Evolutionary conservation across 2,797 vertebrate genomes (phyloP).

Genomic region (Brachymystax lenok): DNA sequence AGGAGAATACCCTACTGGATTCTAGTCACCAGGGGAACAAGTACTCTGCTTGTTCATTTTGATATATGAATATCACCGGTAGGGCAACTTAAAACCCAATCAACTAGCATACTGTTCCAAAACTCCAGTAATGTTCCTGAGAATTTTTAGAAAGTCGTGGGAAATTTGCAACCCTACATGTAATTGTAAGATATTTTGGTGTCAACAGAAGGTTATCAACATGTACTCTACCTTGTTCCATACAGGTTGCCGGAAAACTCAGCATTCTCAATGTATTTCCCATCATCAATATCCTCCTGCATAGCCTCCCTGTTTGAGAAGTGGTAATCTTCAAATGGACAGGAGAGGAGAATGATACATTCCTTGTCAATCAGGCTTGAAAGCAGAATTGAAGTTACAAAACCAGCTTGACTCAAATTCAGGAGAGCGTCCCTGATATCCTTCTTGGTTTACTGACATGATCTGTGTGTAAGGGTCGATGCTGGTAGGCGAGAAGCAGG

Average conservation of each 20-base stretch:
- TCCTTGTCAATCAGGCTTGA: not conserved
- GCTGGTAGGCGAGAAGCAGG: too few species aligned
- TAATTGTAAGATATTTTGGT: not conserved
- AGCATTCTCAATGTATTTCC: slow-evolving; percentile 90
- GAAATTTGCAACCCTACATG: not conserved
- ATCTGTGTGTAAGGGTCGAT: not conserved
- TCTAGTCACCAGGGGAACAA: not conserved
- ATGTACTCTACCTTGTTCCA: slow-evolving; percentile 85
- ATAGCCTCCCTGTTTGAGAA: slow-evolving; percentile 89
- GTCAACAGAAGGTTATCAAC: not conserved
- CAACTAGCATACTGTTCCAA: not conserved
- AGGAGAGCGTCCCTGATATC: not conserved
- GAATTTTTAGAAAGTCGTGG: not conserved
- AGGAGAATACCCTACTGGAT: not conserved
- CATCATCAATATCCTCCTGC: slow-evolving; percentile 84
- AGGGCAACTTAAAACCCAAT: not conserved
- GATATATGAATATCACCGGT: not conserved
- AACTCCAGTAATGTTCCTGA: not conserved
- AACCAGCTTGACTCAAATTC: not conserved
- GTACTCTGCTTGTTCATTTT: not conserved
- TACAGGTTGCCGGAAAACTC: slow-evolving; percentile 96
- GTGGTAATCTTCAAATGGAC: slow-evolving; percentile 85
- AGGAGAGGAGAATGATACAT: slow-evolving; percentile 15
- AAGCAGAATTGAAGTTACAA: not conserved
- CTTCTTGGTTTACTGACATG: not conserved